Evolutionary conservation across 2,888 invertebrate genomes (phyloP).

Genomic region (Artemia sinica): DNA sequence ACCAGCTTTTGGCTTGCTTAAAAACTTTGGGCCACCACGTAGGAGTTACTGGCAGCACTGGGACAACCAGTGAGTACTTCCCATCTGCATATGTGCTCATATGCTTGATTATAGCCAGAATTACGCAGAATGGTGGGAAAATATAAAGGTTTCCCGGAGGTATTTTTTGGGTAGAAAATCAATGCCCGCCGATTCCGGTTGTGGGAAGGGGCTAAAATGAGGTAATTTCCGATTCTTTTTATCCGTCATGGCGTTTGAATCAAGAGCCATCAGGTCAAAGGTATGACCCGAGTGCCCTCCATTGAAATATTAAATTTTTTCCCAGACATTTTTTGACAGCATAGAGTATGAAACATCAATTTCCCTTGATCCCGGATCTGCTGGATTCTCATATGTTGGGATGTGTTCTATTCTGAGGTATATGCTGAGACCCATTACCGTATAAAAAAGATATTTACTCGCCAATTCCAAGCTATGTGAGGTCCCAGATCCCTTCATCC

Average conservation of each 20-base stretch:
- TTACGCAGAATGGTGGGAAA: not conserved
- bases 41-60: not conserved
- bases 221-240: not conserved
- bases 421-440: not conserved
- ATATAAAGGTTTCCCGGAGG: not conserved
- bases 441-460: not conserved
- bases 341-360: not conserved
- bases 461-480: not conserved
- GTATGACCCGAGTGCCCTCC: conserved; percentile 8
- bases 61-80: not conserved
- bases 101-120: not conserved
- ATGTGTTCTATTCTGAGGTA: not conserved
- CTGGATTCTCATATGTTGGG: not conserved
- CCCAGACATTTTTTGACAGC: not conserved
- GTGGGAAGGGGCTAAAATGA: not conserved
- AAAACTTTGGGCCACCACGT: not conserved
- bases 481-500: not conserved
- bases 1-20: not conserved
- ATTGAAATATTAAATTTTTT: not conserved
- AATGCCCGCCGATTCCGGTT: not conserved
- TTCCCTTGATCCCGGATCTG: not conserved
- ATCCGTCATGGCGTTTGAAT: conserved; percentile 12
- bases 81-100: not conserved
- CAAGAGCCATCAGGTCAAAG: not conserved
- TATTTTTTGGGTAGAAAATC: not conserved